Evolutionary conservation across 2,113 vertebrate species (phyloP), one percentile per base, ranked within the genome.

Genomic region (Agapornis roseicollis): DNA sequence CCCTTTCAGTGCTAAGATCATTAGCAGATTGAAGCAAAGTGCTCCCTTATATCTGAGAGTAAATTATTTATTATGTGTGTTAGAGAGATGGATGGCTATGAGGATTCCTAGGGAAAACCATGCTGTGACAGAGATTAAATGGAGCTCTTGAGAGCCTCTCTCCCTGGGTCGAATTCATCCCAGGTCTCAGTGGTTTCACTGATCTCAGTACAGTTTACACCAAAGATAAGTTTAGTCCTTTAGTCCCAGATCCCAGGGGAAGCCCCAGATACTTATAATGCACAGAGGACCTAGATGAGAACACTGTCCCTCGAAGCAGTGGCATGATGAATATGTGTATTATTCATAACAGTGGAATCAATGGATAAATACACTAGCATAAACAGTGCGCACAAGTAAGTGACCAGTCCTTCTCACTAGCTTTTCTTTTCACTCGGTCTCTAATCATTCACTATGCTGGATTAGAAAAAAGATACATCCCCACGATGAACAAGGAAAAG

Each of bases 51-150:
- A 96, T 90, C 73, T 79, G 20, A 0, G 6, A 90, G 77, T 96
- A 94, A 96, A 94, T 96, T 95, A 97, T 97, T 97, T 95, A 96
- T 96, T 94, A 86, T 65, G 69, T 95, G 77, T 90, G 70, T 96
- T 95, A 94, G 83, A 72, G 91, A 95, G 92, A 95, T 92, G 80
- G 92, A 95, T 93, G 41, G 85, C 69, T 71, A n/a, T 86, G 56
- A 90, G 73, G 80, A 90, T 94, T 95, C 80, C 88, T 81, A n/a
- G 76, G 85, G 88, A 96, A 96, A 95, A 92, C 85, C 83, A 56
- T 37, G 72, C 92, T 84, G 93, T 0, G 29, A 56, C 44, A 90
- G 85, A 86, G 86, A 93, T 88, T 93, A 96, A 96, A 95, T 92
- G 77, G 53, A 92, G 56, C 85, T 79, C 94, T 81, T 89, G 85